phyloP scores from a whole-genome alignment of 2,113 vertebrate genomes.

The Apus apus region DNA sequence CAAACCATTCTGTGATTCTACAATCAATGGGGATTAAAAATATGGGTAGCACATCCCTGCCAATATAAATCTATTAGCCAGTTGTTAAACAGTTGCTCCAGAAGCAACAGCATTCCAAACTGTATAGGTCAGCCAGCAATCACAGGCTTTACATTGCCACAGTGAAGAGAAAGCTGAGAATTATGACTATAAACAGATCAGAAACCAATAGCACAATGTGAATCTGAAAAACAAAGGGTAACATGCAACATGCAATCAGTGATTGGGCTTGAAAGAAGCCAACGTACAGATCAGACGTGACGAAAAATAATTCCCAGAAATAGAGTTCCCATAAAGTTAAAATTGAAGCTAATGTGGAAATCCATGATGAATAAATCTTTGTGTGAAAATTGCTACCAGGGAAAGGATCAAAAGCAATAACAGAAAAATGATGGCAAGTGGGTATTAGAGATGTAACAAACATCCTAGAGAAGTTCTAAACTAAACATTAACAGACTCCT shows the following conservation, averaged over 20 bases:
- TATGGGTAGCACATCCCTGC: background rate
- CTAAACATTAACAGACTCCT: background rate
- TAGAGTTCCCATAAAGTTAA: background rate
- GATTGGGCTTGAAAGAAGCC: background rate
- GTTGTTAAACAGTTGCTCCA: background rate
- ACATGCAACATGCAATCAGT: rapidly evolving
- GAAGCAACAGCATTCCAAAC: background rate
- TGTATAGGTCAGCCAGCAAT: background rate
- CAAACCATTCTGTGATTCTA: background rate
- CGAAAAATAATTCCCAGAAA: background rate
- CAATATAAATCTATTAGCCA: background rate
- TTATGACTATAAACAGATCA: background rate
- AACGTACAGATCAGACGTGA: background rate
- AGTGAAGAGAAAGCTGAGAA: background rate
- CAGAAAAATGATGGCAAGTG: background rate
- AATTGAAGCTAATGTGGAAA: background rate
- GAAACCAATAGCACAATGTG: background rate
- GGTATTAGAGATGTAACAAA: background rate
- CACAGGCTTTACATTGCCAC: background rate
- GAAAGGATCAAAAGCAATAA: background rate
- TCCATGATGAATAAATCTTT: background rate
- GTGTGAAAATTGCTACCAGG: background rate
- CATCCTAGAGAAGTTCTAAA: background rate
- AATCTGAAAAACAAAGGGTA: background rate
- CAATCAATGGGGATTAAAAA: background rate